These are phyloP conservation scores for Pteruthius melanotis DNA, from an alignment of 2,113 vertebrate genomes.

Conservation along the genomic window DNA sequence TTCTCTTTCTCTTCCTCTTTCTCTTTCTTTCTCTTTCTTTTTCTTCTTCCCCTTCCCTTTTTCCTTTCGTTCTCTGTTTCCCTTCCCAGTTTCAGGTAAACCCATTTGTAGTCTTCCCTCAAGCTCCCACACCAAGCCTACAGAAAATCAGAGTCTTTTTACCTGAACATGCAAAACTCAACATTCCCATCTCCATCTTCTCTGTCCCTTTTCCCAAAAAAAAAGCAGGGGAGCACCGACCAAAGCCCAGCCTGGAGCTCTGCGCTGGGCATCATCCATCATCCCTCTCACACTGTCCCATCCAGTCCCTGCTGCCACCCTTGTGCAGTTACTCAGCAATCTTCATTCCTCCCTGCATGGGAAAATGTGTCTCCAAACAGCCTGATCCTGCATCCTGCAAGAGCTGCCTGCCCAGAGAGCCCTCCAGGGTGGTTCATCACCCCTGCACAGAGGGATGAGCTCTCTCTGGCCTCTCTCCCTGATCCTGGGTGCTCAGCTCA, in stretches of 20 bases:
- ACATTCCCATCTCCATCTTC: too few species aligned
- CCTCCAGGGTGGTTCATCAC: not conserved
- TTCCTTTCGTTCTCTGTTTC: not conserved
- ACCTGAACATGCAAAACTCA: not conserved
- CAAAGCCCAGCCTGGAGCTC: not conserved
- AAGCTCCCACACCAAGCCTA: not conserved
- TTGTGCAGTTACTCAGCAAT: not conserved
- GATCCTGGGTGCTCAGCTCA: not conserved
- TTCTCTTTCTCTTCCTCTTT: not conserved
- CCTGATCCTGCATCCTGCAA: not conserved
- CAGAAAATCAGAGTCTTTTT: not conserved
- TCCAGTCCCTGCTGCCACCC: not conserved
- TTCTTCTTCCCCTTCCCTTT: not conserved
- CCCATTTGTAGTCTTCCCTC: not conserved
- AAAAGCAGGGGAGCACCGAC: not conserved
- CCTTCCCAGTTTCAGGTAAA: not conserved
- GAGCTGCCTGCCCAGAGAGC: not conserved
- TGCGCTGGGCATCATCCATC: not conserved
- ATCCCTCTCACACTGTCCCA: fast-evolving
- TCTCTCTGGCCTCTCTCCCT: not conserved
- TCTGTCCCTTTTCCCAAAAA: not conserved
- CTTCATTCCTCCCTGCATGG: not conserved
- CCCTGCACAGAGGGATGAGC: not conserved
- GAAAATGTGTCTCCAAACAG: fast-evolving
- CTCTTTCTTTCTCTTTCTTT: not conserved